Conservation (phyloP, 2,113 vertebrate genomes). For the Elachura formosa region DNA sequence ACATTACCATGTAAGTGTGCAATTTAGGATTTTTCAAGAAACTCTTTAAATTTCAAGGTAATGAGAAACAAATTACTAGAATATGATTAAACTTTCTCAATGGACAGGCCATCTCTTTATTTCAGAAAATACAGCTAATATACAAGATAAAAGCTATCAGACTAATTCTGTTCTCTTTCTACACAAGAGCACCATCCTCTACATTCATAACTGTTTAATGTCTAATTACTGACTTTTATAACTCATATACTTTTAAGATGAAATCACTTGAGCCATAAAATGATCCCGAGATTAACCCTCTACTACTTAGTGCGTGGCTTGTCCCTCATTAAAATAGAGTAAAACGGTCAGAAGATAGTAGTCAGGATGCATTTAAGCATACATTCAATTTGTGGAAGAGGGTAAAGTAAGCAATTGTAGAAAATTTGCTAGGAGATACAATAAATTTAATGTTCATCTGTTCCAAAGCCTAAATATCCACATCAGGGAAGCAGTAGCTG, state of each 20-base stretch:
- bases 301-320: not conserved
- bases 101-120: not conserved
- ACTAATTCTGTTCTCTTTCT: not conserved
- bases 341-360: not conserved
- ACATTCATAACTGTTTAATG: not conserved
- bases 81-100: not conserved
- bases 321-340: not conserved
- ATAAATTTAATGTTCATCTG: not conserved
- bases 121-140: not conserved
- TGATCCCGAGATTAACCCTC: not conserved
- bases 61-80: not conserved
- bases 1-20: not conserved
- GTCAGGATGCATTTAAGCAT: not conserved
- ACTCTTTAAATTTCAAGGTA: not conserved
- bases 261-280: conserved; percentile 2
- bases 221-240: not conserved
- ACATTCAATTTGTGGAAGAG: not conserved
- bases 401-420: not conserved
- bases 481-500: not conserved
- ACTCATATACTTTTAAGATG: not conserved
- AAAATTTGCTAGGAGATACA: not conserved
- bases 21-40: not conserved
- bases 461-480: not conserved
- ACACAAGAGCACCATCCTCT: not conserved
- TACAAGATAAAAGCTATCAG: not conserved